Evolutionary conservation across 2,113 vertebrate genomes (phyloP).

Genomic region (Laticauda colubrina): DNA sequence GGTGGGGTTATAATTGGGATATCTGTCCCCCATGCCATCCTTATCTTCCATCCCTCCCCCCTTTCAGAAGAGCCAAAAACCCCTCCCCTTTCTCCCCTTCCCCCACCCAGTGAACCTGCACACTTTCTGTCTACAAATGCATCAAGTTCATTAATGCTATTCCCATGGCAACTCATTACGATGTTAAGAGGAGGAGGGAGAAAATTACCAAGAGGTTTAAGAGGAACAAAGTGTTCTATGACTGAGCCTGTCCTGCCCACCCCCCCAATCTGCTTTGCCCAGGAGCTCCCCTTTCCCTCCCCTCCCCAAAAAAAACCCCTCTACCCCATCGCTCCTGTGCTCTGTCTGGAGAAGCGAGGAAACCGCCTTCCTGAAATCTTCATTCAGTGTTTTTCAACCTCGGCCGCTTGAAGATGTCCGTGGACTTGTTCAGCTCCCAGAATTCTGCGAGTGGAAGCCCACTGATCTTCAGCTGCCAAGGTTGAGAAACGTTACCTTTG

Average conservation of each 20-base stretch:
- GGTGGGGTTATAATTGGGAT: neutral
- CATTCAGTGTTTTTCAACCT: neutral
- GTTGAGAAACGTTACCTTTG: neutral
- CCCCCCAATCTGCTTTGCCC: neutral
- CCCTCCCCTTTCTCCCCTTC: too few relatives aligned
- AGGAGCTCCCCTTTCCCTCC: too few relatives aligned
- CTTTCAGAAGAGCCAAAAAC: neutral
- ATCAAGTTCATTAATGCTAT: slow-evolving; percentile 11
- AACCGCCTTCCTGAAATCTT: neutral
- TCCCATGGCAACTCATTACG: slow-evolving; percentile 18
- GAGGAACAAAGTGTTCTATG: neutral
- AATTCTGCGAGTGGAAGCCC: too few relatives aligned
- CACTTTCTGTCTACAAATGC: neutral
- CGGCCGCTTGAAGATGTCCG: too few relatives aligned
- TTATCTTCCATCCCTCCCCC: neutral
- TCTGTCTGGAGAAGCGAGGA: neutral
- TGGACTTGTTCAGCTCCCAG: too few relatives aligned
- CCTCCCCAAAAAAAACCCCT: neutral
- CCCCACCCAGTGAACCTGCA: neutral
- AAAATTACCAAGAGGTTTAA: slow-evolving; percentile 24
- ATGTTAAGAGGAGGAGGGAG: slow-evolving; percentile 21
- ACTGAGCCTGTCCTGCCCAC: neutral
- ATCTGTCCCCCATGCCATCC: neutral
- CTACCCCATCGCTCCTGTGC: neutral
- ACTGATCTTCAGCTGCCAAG: too few relatives aligned